A percentile compares a stretch with the other conserved stretches of the same genome.
Conservation (phyloP, 2,113 vertebrate species). For the Mustela lutreola region DNA sequence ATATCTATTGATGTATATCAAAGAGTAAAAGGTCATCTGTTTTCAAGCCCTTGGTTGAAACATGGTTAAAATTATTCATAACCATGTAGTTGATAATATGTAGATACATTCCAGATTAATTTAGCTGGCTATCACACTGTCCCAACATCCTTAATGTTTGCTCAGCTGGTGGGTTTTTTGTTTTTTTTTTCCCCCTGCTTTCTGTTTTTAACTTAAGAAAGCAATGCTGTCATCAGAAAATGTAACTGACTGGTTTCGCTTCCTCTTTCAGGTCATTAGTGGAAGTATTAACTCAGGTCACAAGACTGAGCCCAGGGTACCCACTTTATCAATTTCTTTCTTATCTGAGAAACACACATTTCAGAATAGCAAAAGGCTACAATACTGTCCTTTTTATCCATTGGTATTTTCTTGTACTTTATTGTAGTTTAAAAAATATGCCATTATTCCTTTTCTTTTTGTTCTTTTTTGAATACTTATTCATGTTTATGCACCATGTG, state of each 20-base stretch:
- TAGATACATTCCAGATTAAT: neutral
- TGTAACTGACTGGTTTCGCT: conserved; percentile 65
- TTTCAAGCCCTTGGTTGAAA: conserved; percentile 36
- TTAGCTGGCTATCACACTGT: neutral
- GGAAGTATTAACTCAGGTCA: conserved; percentile 64
- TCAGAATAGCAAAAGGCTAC: neutral
- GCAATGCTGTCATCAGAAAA: conserved; percentile 79
- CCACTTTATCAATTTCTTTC: conserved; percentile 47
- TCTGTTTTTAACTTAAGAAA: conserved; percentile 81
- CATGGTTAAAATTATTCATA: conserved; percentile 25
- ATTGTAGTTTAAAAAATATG: neutral
- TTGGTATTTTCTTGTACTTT: neutral
- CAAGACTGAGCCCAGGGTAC: conserved; percentile 9
- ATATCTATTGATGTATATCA: neutral
- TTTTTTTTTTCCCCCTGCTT: neutral
- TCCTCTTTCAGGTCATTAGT: conserved; percentile 78
- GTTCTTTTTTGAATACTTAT: conserved; percentile 40
- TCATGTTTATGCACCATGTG: neutral
- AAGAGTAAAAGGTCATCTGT: conserved; percentile 1
- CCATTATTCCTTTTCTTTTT: conserved; percentile 7
- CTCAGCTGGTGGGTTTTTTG: conserved; percentile 45
- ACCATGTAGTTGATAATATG: neutral
- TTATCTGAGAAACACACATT: conserved; percentile 18
- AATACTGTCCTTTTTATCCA: neutral
- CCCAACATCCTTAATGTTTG: conserved; percentile 60